Percentiles rank a stretch among this genome's conserved stretches.
Evolutionary conservation across 2,797 vertebrate species (phyloP).

Genomic region (Chaunax sp.): DNA sequence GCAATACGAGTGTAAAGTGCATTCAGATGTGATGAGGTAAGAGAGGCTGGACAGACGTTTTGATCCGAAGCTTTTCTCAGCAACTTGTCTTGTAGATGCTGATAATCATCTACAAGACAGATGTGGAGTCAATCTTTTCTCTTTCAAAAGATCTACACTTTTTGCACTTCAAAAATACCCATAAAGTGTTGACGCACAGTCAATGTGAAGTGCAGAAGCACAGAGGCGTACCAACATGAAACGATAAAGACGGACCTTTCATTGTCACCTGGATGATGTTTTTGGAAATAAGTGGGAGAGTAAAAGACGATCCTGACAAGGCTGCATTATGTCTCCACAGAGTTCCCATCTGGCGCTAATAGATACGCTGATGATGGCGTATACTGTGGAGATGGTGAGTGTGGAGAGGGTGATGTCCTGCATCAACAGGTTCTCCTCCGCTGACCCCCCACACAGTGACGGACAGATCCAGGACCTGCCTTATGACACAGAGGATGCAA

Average conservation of each 20-base stretch:
- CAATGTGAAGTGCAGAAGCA: no score
- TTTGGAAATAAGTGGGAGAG: background rate
- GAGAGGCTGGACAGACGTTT: background rate
- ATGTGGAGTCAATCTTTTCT: no score
- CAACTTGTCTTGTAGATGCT: no score
- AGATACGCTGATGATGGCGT: slow-evolving; percentile 98
- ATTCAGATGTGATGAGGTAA: no score
- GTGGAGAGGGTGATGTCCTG: slow-evolving; percentile 93
- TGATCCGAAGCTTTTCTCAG: no score
- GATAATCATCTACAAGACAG: no score
- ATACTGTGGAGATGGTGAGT: slow-evolving; percentile 97
- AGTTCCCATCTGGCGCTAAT: slow-evolving; percentile 95
- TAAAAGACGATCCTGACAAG: background rate
- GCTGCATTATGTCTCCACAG: slow-evolving; percentile 71
- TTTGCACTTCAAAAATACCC: no score
- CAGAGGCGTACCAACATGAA: no score
- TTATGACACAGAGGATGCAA: slow-evolving; percentile 95
- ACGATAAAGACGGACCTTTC: no score
- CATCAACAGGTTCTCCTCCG: slow-evolving; percentile 89
- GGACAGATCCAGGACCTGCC: slow-evolving; percentile 87
- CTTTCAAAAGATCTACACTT: no score
- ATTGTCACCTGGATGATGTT: no score
- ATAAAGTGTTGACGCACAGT: no score
- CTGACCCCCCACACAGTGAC: slow-evolving; percentile 77
- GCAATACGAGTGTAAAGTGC: background rate